phyloP scores from a whole-genome alignment of 2,888 invertebrate species.

The Drosophila longiperda region DNA sequence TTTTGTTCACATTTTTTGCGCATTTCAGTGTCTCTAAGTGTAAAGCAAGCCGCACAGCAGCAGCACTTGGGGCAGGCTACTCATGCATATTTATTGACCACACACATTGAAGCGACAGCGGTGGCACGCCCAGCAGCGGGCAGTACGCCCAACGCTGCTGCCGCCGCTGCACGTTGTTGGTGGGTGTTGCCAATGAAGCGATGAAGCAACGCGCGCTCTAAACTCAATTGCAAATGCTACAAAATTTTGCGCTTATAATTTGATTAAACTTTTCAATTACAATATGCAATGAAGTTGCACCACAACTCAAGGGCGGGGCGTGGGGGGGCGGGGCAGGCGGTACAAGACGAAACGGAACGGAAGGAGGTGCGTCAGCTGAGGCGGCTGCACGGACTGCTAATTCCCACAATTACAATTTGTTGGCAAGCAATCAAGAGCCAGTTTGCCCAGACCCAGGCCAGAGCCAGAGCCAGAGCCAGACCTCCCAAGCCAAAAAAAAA shows the following conservation, averaged over 20 bases:
- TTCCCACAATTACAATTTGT: conserved; percentile 80
- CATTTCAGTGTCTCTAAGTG: background rate
- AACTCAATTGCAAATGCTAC: conserved; percentile 73
- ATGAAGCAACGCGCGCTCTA: conserved; percentile 37
- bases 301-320: conserved; percentile 31
- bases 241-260: conserved; percentile 77
- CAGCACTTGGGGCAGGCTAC: conserved; percentile 11
- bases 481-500: conserved; percentile 46
- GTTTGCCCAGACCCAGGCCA: conserved; percentile 20
- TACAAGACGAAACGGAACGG: background rate
- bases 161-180: background rate
- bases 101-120: conserved; percentile 50
- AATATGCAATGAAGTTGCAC: conserved; percentile 78
- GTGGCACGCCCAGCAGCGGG: conserved; percentile 39
- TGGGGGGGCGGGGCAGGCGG: conserved; percentile 5
- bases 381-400: conserved; percentile 65
- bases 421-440: conserved; percentile 76
- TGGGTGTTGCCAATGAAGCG: conserved; percentile 44
- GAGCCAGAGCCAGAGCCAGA: conserved; percentile 28
- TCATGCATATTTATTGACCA: conserved; percentile 77
- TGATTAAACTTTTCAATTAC: conserved; percentile 79
- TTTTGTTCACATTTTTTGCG: background rate
- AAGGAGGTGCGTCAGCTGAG: conserved; percentile 8
- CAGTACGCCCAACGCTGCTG: conserved; percentile 2
- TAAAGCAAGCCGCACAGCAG: background rate